These are phyloP conservation scores for Oostethus manadensis DNA, from an alignment of 2,113 vertebrate species.

Conservation along the genomic window DNA sequence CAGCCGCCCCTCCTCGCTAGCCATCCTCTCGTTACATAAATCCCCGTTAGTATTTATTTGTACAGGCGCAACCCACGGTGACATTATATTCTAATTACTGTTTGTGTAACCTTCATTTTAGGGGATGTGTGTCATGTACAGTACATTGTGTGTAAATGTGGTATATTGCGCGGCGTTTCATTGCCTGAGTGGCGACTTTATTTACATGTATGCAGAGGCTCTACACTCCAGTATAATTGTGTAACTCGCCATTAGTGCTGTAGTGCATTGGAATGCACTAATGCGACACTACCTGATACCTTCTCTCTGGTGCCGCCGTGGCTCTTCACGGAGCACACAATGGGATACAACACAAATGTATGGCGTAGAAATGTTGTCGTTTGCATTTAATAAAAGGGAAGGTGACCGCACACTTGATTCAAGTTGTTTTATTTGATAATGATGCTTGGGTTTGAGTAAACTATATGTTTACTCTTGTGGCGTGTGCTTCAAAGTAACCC, in stretches of 20 bases:
- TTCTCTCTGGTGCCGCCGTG: background rate
- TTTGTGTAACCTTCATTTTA: background rate
- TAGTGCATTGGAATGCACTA: background rate
- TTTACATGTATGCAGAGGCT: background rate
- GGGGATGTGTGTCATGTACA: background rate
- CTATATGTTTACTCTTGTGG: too few species aligned
- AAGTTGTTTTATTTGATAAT: background rate
- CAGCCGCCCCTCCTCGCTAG: too few species aligned
- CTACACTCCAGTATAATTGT: constrained; percentile 1
- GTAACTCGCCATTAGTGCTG: background rate
- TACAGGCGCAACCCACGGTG: background rate
- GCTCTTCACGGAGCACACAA: too few species aligned
- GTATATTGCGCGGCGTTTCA: background rate
- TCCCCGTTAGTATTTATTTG: background rate
- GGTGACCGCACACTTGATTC: background rate
- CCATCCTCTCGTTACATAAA: too few species aligned
- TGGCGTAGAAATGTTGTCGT: background rate
- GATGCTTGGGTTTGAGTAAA: too few species aligned
- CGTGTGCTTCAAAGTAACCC: too few species aligned
- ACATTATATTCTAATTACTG: background rate
- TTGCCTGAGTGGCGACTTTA: background rate
- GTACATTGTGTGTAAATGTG: constrained; percentile 9
- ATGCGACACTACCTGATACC: background rate
- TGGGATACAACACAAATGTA: background rate
- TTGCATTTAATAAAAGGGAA: background rate